A percentile compares a stretch with the other conserved stretches of the same genome.
Evolutionary conservation across 92 coral and sea anemone genomes (phyloP).

Genomic region (Virgularia gustaviana): DNA sequence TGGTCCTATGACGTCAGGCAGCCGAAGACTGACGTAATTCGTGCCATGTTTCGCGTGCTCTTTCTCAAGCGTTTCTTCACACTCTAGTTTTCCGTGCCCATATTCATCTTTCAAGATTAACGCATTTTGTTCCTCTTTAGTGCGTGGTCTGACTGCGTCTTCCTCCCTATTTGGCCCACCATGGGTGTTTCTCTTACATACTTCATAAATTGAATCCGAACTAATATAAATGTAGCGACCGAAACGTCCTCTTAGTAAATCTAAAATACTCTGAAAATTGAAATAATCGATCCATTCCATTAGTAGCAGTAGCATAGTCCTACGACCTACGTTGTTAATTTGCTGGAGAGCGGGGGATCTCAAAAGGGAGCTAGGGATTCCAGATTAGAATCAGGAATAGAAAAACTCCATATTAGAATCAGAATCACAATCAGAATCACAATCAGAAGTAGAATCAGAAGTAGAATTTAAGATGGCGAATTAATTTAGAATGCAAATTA

Average conservation of each 20-base stretch:
- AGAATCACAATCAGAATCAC: no score
- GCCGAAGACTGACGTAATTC: conserved; percentile 65
- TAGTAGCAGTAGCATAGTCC: no score
- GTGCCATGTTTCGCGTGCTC: conserved; percentile 56
- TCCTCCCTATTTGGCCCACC: conserved; percentile 78
- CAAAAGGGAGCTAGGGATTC: no score
- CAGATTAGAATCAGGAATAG: no score
- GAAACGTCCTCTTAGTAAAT: conserved; percentile 57
- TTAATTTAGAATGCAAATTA: no score
- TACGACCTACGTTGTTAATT: no score
- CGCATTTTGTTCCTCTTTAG: conserved; percentile 54
- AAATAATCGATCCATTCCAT: no score
- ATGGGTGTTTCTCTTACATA: conserved; percentile 67
- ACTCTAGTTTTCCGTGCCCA: conserved; percentile 70
- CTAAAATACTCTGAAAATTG: conserved; percentile 72
- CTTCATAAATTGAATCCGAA: conserved; percentile 92
- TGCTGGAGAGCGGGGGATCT: no score
- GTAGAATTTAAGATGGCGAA: no score
- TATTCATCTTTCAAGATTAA: conserved; percentile 61
- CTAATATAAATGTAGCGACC: conserved; percentile 82
- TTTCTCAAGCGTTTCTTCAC: conserved; percentile 72
- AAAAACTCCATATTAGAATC: no score
- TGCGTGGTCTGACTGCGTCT: conserved; percentile 80
- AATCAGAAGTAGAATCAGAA: no score
- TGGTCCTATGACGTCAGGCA: conserved; percentile 95